Percentiles rank a stretch among this genome's conserved stretches.
Conservation (phyloP, 2,797 vertebrate species). For the Poeciliopsis turneri region DNA sequence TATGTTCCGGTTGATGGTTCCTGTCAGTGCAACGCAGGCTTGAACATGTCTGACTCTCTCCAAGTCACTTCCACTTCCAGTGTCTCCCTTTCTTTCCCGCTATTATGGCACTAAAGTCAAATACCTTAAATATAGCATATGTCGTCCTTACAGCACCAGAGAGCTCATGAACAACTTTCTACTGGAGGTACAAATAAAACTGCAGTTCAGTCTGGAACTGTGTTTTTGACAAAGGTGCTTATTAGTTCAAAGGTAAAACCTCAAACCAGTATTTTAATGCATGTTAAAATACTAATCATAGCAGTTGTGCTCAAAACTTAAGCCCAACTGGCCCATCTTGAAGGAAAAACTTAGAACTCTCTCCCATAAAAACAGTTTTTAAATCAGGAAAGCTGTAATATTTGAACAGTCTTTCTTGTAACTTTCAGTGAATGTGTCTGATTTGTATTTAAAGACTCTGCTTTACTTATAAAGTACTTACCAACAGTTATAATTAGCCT, state of each 20-base stretch:
- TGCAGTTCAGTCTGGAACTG: constrained; percentile 26
- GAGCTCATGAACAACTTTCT: constrained; percentile 37
- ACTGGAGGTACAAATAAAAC: constrained; percentile 8
- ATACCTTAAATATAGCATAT: constrained; percentile 39
- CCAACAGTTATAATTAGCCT: constrained; percentile 67
- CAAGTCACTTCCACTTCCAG: constrained; percentile 46
- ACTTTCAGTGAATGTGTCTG: constrained; percentile 8
- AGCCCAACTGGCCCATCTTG: constrained; percentile 32
- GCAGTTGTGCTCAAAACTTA: constrained; percentile 14
- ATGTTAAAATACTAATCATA: constrained; percentile 22
- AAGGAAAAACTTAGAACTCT: constrained; percentile 15
- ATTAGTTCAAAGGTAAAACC: constrained; percentile 41
- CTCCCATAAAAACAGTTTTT: constrained; percentile 31
- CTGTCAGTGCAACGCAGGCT: constrained; percentile 76
- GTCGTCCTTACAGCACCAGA: constrained; percentile 19
- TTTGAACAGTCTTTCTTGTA: constrained; percentile 3
- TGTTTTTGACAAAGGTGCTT: constrained; percentile 28
- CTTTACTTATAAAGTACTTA: constrained; percentile 55
- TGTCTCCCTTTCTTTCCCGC: constrained; percentile 39
- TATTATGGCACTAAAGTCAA: constrained; percentile 48
- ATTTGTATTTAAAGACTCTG: constrained; percentile 12
- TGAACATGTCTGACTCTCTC: constrained; percentile 59
- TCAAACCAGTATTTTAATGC: constrained; percentile 17
- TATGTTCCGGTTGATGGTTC: constrained; percentile 79
- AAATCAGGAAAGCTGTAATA: constrained; percentile 44